A percentile compares a stretch with the other conserved stretches of the same genome.
Conservation (phyloP, 2,797 vertebrate species). For the Notoglanidium macrostoma region DNA sequence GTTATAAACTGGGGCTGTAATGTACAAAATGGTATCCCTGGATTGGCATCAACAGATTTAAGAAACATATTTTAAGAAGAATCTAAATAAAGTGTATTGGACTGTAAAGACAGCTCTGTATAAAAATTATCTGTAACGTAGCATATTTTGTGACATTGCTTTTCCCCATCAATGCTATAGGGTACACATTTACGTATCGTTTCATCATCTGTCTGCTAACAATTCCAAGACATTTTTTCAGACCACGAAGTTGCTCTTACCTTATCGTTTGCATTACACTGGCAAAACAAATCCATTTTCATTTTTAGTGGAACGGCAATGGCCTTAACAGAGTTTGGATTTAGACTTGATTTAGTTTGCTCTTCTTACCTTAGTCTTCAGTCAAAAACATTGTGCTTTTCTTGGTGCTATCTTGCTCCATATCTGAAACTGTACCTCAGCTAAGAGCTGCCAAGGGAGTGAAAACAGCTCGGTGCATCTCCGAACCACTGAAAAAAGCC, state of each 20-base stretch:
- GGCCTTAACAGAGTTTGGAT: background rate
- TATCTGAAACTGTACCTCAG: conserved; percentile 53
- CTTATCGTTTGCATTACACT: background rate
- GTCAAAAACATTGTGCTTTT: conserved; percentile 44
- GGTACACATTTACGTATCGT: background rate
- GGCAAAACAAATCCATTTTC: background rate
- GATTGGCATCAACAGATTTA: background rate
- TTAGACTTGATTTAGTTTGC: conserved; percentile 4
- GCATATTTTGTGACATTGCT: too few species aligned
- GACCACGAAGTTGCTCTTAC: background rate
- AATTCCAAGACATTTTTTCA: background rate
- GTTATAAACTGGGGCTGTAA: background rate
- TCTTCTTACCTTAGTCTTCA: conserved; percentile 29
- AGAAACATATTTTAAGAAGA: background rate
- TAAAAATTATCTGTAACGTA: background rate
- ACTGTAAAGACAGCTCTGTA: background rate
- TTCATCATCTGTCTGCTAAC: background rate
- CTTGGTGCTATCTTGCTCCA: conserved; percentile 46
- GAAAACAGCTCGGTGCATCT: conserved; percentile 60
- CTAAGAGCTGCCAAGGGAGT: conserved; percentile 58
- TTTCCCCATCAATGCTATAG: background rate
- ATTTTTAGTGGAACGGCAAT: background rate
- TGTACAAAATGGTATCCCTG: background rate
- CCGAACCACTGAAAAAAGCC: conserved; percentile 31
- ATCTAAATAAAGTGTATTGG: background rate